Conservation (phyloP, 2,113 vertebrate species). For the Eleginops maclovinus region DNA sequence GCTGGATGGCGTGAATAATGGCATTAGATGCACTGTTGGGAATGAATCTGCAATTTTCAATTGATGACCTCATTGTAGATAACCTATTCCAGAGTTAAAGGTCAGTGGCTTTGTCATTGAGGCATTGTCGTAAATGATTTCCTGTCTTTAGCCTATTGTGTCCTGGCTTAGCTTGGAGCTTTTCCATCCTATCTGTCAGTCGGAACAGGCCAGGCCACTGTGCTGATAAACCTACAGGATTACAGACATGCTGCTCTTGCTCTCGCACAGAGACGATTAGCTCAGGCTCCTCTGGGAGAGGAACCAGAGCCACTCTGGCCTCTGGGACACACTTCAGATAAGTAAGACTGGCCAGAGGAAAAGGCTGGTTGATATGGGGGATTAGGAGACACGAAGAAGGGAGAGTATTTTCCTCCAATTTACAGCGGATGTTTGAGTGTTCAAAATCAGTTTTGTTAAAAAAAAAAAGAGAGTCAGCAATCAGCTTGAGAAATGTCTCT, state of each 20-base stretch:
- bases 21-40: constrained; percentile 30
- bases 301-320: constrained; percentile 71
- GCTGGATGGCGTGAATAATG: constrained; percentile 47
- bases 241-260: constrained; percentile 64
- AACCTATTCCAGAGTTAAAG: constrained; percentile 59
- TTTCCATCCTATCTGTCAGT: constrained; percentile 61
- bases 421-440: constrained; percentile 4
- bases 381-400: constrained; percentile 52
- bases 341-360: constrained; percentile 57
- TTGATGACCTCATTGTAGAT: constrained; percentile 58
- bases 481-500: not conserved
- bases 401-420: constrained; percentile 34
- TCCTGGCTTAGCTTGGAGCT: constrained; percentile 54
- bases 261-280: constrained; percentile 69
- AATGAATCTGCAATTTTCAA: constrained; percentile 46
- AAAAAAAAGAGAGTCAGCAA: not conserved
- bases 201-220: constrained; percentile 55
- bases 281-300: constrained; percentile 66
- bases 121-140: constrained; percentile 65
- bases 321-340: constrained; percentile 72
- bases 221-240: constrained; percentile 80
- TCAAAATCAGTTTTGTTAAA: not conserved
- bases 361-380: constrained; percentile 56
- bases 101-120: constrained; percentile 71
- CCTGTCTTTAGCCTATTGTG: constrained; percentile 54